A percentile compares a stretch with the other conserved stretches of the same genome.
Evolutionary conservation across 2,113 vertebrate genomes (phyloP).

Genomic region (Erythrolamprus reginae): DNA sequence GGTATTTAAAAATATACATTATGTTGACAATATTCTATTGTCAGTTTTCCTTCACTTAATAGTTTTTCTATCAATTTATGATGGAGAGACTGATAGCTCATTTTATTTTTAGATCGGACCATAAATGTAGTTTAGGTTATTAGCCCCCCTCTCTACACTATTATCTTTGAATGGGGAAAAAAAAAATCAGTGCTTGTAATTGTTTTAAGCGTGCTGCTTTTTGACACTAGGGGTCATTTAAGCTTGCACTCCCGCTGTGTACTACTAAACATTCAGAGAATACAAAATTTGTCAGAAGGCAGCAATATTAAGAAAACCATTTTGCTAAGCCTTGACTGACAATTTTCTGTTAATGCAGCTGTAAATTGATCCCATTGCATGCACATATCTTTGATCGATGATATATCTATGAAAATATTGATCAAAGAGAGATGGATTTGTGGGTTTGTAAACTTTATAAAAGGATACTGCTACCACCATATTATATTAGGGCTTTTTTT

Average conservation of each 20-base stretch:
- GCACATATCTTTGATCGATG: background rate
- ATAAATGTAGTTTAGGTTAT: background rate
- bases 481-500: background rate
- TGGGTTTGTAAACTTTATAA: background rate
- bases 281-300: conserved; percentile 39
- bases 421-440: background rate
- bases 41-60: background rate
- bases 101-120: background rate
- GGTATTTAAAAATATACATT: background rate
- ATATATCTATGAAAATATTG: background rate
- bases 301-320: conserved; percentile 4
- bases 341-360: background rate
- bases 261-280: conserved; percentile 20
- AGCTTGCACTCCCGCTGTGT: conserved; percentile 15
- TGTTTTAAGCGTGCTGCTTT: background rate
- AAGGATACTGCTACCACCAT: background rate
- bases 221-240: conserved; percentile 32
- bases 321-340: conserved; percentile 10
- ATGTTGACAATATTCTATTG: background rate
- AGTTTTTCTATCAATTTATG: background rate
- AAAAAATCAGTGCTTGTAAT: background rate
- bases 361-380: background rate
- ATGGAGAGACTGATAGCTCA: background rate
- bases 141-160: background rate
- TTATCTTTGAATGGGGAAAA: background rate